These are phyloP conservation scores for Bruchidius siliquastri DNA, from an alignment of 2,888 invertebrate genomes.

Conservation along the genomic window DNA sequence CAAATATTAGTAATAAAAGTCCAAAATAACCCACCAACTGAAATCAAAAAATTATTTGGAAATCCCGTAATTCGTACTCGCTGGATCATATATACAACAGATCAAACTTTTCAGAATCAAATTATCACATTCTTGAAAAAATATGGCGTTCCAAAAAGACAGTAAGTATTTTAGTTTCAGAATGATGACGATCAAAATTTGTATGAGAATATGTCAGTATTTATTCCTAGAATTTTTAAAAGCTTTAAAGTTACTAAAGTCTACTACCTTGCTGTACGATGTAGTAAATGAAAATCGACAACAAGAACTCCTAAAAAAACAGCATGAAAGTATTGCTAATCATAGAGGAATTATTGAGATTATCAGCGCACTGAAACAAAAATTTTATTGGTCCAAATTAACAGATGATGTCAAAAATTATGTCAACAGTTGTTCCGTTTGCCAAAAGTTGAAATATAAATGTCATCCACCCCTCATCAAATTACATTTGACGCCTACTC, in stretches of 20 bases:
- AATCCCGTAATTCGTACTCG: neutral
- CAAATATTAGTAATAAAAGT: constrained; percentile 8
- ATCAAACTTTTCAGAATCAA: neutral
- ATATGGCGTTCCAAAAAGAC: constrained; percentile 5
- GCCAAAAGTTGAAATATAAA: neutral
- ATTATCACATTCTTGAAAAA: constrained; percentile 7
- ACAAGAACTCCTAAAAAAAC: constrained; percentile 8
- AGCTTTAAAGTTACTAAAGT: constrained; percentile 1
- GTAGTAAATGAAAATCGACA: constrained; percentile 8
- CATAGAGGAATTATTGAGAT: constrained; percentile 21
- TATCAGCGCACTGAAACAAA: constrained; percentile 9
- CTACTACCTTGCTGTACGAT: constrained; percentile 2
- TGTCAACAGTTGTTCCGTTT: constrained; percentile 14
- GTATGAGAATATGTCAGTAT: constrained; percentile 1
- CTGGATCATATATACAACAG: neutral
- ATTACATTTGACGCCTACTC: constrained; percentile 14
- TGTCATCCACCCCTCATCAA: neutral
- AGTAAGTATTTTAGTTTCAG: constrained; percentile 3
- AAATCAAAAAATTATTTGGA: neutral
- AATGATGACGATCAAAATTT: constrained; percentile 3
- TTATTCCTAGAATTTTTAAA: constrained; percentile 5
- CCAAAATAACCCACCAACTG: neutral
- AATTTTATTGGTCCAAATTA: constrained; percentile 18
- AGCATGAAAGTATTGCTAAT: constrained; percentile 16
- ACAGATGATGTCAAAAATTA: constrained; percentile 9